phyloP scores from a whole-genome alignment of 2,797 vertebrate genomes.

The Catostomus latipinnis region DNA sequence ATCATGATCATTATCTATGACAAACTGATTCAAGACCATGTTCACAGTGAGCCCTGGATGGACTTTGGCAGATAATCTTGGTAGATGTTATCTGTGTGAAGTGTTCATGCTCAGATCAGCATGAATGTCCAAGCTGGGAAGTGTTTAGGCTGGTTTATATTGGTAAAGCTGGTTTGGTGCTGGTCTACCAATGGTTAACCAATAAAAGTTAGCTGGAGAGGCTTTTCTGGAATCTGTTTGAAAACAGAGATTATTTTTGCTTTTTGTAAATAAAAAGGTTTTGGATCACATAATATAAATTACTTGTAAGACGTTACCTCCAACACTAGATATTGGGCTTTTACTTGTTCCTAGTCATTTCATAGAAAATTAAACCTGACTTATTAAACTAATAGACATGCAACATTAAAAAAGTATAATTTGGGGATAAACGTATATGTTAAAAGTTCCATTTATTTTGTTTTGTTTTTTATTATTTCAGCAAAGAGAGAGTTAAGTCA shows the following conservation, averaged over 20 bases:
- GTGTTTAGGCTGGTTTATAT: background rate
- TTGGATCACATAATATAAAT: no score
- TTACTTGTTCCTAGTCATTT: no score
- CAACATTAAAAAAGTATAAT: background rate
- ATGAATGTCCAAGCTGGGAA: background rate
- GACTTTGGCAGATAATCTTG: background rate
- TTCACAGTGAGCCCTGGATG: background rate
- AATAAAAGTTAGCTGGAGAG: no score
- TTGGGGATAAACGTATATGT: no score
- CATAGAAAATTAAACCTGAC: background rate
- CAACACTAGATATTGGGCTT: no score
- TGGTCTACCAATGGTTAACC: background rate
- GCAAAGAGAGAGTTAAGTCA: conserved; percentile 52
- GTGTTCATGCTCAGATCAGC: background rate
- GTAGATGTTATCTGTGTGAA: background rate
- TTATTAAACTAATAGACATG: background rate
- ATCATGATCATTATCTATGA: conserved; percentile 32
- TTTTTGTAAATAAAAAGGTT: no score
- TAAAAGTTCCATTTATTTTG: background rate
- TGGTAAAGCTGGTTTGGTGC: background rate
- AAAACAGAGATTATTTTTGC: no score
- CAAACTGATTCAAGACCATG: conserved; percentile 20
- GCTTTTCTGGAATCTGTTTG: no score
- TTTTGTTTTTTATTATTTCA: conserved; percentile 35
- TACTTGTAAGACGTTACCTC: no score